Evolutionary conservation across 2,888 invertebrate species (phyloP).

Genomic region (Gisinianus flammeolus): DNA sequence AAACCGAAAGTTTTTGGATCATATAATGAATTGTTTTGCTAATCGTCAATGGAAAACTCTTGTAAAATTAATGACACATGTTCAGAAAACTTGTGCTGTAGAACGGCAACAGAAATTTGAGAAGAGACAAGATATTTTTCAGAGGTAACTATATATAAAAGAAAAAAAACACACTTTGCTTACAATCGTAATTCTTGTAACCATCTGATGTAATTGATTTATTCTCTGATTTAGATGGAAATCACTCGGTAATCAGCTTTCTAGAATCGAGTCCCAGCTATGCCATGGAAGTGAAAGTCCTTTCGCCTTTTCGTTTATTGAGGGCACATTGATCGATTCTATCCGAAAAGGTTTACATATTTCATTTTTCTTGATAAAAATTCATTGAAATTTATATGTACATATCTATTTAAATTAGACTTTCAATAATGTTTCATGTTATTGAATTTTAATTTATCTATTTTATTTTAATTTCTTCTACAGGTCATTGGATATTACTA

Average conservation of each 20-base stretch:
- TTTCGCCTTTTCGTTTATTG: conserved; percentile 87
- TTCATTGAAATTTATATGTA: too few relatives aligned
- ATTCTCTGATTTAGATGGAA: conserved; percentile 73
- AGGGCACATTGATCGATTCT: conserved; percentile 90
- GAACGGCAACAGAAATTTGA: conserved; percentile 4
- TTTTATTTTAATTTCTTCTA: conserved; percentile 31
- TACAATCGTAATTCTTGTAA: conserved; percentile 5
- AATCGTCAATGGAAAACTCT: conserved; percentile 75
- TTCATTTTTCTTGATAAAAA: not conserved
- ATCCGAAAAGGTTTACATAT: conserved; percentile 69
- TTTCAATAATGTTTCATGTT: too few relatives aligned
- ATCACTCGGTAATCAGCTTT: conserved; percentile 71
- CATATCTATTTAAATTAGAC: too few relatives aligned
- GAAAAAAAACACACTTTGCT: too few relatives aligned
- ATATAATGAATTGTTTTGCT: conserved; percentile 75
- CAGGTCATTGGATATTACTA: conserved; percentile 92
- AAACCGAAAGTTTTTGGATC: conserved; percentile 81
- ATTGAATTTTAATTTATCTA: too few relatives aligned
- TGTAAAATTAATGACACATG: conserved; percentile 77
- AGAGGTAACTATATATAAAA: conserved; percentile 3
- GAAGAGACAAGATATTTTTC: not conserved
- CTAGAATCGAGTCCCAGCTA: conserved; percentile 76
- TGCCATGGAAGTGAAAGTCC: conserved; percentile 69
- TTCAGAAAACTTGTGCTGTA: conserved; percentile 63
- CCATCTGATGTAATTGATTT: not conserved